phyloP scores from a whole-genome alignment of 2,797 vertebrate species.

The Acanthurus tractus region DNA sequence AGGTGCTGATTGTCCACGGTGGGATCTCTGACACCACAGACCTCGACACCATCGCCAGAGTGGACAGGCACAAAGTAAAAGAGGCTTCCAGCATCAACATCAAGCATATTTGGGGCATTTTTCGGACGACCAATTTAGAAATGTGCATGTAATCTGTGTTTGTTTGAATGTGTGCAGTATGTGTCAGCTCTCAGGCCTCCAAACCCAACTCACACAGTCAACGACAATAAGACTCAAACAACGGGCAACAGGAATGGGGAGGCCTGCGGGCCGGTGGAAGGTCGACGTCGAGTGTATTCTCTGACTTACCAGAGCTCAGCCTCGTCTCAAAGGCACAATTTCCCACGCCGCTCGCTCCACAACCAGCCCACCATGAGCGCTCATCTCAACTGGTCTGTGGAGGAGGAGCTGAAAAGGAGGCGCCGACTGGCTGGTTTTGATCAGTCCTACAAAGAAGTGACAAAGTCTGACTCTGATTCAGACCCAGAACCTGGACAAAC shows the following conservation, averaged over 20 bases:
- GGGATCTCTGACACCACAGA: constrained; percentile 93
- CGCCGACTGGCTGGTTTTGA: constrained; percentile 82
- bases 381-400: constrained; percentile 76
- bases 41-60: constrained; percentile 85
- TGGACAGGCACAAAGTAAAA: constrained; percentile 91
- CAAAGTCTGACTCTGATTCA: constrained; percentile 52
- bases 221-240: constrained; percentile 11
- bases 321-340: constrained; percentile 14
- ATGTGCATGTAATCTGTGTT: not conserved
- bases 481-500: constrained; percentile 64
- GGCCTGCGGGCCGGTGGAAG: constrained; percentile 2
- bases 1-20: constrained; percentile 93
- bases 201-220: constrained; percentile 47
- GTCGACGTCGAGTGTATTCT: constrained; percentile 71
- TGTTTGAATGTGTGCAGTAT: constrained; percentile 81
- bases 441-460: constrained; percentile 50
- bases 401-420: constrained; percentile 86
- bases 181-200: constrained; percentile 88
- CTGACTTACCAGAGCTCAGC: constrained; percentile 56
- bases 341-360: constrained; percentile 72
- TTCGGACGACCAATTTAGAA: not conserved
- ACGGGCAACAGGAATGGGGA: constrained; percentile 5
- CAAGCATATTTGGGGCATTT: not conserved
- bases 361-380: constrained; percentile 42
- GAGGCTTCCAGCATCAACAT: not conserved